A percentile compares a stretch with the other conserved stretches of the same genome.
Conservation (phyloP, 2,888 invertebrate genomes). For the Aspidiotus destructor region DNA sequence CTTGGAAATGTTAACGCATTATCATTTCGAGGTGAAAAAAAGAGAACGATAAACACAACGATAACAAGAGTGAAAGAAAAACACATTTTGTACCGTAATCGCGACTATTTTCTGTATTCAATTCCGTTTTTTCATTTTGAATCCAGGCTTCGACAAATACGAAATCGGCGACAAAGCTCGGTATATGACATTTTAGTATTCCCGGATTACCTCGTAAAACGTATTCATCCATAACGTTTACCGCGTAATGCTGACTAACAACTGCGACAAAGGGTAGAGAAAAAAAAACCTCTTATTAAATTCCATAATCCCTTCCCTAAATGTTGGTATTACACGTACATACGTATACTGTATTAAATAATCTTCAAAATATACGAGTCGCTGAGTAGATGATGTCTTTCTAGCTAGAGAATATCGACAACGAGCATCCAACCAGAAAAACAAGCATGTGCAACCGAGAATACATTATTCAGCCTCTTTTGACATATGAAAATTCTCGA, state of each 20-base stretch:
- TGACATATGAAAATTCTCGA: too few relatives aligned
- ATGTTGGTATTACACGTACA: too few relatives aligned
- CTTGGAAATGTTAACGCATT: too few relatives aligned
- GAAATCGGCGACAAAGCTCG: constrained; percentile 86
- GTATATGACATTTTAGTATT: constrained; percentile 85
- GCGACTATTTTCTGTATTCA: constrained; percentile 39
- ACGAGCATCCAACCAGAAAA: too few relatives aligned
- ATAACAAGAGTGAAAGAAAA: not conserved
- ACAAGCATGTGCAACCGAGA: too few relatives aligned
- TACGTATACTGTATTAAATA: too few relatives aligned
- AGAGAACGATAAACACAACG: too few relatives aligned
- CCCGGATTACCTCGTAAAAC: constrained; percentile 82
- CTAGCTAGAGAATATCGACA: too few relatives aligned
- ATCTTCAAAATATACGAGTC: too few relatives aligned
- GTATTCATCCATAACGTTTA: constrained; percentile 87
- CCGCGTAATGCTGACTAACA: constrained; percentile 78
- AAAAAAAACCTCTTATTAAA: constrained; percentile 2
- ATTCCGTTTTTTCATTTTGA: constrained; percentile 60
- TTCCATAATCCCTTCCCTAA: not conserved
- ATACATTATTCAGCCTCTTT: too few relatives aligned
- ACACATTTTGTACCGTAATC: constrained; percentile 31
- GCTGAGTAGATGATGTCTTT: too few relatives aligned
- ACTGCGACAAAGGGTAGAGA: constrained; percentile 50
- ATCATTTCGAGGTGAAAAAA: too few relatives aligned
- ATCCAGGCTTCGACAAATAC: constrained; percentile 77